Conservation (phyloP, 53 echinoderm and acorn worm species). For the Henricia sp. region DNA sequence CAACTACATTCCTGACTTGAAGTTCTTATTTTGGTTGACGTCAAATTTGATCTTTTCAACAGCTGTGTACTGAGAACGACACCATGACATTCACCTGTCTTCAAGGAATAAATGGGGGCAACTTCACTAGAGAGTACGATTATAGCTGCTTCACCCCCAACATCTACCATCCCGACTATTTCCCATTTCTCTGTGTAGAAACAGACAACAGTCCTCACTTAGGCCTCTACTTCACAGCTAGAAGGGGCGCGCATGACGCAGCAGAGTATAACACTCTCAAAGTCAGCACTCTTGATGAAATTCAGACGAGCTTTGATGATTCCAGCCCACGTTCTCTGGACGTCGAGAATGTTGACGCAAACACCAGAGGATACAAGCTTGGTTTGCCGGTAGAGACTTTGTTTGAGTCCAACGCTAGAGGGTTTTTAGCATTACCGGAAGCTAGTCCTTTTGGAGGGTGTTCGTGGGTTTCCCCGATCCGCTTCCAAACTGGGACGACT, state of each 20-base stretch:
- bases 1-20: no score
- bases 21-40: no score
- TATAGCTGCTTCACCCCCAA: constrained; percentile 66
- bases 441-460: constrained; percentile 63
- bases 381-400: constrained; percentile 75
- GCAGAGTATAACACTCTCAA: constrained; percentile 59
- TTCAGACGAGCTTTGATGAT: no score
- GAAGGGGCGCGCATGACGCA: constrained; percentile 46
- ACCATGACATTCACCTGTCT: constrained; percentile 64
- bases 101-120: constrained; percentile 57
- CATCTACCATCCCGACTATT: constrained; percentile 76
- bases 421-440: constrained; percentile 74
- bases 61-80: constrained; percentile 82
- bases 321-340: constrained; percentile 41
- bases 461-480: constrained; percentile 71
- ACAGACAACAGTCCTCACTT: constrained; percentile 75
- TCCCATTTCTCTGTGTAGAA: constrained; percentile 82
- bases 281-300: constrained; percentile 49
- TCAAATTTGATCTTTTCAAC: neutral
- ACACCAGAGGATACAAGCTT: constrained; percentile 54
- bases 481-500: constrained; percentile 71
- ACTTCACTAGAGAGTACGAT: constrained; percentile 42
- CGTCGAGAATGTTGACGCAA: constrained; percentile 45
- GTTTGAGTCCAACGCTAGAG: constrained; percentile 52
- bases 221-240: constrained; percentile 72